These are phyloP conservation scores for Odontophorus gujanensis DNA, from an alignment of 2,113 vertebrate genomes.

Conservation along the genomic window DNA sequence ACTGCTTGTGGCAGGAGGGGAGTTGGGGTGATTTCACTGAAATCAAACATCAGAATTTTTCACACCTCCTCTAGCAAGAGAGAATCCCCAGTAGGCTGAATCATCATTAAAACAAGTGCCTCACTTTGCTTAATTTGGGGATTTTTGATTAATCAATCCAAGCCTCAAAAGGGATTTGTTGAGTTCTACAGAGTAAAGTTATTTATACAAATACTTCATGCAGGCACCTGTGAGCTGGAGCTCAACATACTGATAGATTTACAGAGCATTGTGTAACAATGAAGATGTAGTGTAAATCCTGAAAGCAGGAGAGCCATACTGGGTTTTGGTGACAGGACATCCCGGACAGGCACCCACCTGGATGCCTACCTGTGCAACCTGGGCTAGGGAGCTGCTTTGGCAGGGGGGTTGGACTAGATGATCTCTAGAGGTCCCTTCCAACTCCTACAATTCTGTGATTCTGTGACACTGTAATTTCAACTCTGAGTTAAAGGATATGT, in stretches of 20 bases:
- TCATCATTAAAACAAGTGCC: neutral
- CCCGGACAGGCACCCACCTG: no score
- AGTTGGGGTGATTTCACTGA: neutral
- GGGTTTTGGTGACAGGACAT: neutral
- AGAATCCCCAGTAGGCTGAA: neutral
- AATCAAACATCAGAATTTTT: neutral
- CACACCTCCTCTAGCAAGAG: neutral
- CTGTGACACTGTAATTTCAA: neutral
- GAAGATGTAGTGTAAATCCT: neutral
- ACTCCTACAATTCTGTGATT: no score
- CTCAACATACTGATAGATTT: rapidly evolving
- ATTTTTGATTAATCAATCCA: neutral
- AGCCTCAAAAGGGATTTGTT: neutral
- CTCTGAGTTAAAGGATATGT: neutral
- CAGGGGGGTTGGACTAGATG: no score
- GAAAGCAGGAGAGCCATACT: neutral
- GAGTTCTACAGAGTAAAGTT: neutral
- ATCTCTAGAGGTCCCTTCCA: no score
- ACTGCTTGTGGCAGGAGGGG: no score
- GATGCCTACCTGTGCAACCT: no score
- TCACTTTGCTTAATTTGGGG: neutral
- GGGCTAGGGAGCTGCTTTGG: no score
- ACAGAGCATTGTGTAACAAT: rapidly evolving
- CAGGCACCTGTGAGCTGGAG: neutral
- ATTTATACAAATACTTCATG: neutral